A percentile compares a stretch with the other conserved stretches of the same genome.
Evolutionary conservation across 2,797 vertebrate species (phyloP).

Genomic region (Danio kyathit): DNA sequence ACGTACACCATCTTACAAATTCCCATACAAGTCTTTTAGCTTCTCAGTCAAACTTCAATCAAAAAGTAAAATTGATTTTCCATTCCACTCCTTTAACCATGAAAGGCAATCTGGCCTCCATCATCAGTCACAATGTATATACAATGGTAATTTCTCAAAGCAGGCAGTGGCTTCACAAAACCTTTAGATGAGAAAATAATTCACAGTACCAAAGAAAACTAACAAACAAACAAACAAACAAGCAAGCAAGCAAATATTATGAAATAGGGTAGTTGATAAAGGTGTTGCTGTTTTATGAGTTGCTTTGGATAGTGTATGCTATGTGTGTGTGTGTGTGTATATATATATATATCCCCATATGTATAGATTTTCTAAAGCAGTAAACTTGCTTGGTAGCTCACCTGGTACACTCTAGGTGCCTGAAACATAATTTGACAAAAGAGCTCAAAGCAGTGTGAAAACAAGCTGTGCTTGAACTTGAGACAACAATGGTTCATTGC

Average conservation of each 20-base stretch:
- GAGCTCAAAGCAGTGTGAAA: no score
- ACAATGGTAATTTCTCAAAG: background rate
- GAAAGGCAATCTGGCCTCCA: slow-evolving; percentile 28
- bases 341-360: no score
- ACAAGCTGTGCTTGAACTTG: no score
- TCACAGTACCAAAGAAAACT: background rate
- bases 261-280: background rate
- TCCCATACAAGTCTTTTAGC: slow-evolving; percentile 2
- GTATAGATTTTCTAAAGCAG: no score
- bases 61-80: slow-evolving; percentile 28
- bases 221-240: no score
- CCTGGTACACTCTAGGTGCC: no score
- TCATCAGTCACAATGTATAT: background rate
- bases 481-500: no score
- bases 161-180: background rate
- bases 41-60: slow-evolving; percentile 9
- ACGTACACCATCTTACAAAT: background rate
- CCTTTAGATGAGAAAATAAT: background rate
- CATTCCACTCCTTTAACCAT: slow-evolving; percentile 13
- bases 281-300: no score
- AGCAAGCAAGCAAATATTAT: background rate
- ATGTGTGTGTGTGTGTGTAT: no score
- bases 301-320: no score
- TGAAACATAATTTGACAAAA: no score
- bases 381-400: no score